Conservation (phyloP, 1,140 invertebrate species). For the Goniozus legneri region DNA sequence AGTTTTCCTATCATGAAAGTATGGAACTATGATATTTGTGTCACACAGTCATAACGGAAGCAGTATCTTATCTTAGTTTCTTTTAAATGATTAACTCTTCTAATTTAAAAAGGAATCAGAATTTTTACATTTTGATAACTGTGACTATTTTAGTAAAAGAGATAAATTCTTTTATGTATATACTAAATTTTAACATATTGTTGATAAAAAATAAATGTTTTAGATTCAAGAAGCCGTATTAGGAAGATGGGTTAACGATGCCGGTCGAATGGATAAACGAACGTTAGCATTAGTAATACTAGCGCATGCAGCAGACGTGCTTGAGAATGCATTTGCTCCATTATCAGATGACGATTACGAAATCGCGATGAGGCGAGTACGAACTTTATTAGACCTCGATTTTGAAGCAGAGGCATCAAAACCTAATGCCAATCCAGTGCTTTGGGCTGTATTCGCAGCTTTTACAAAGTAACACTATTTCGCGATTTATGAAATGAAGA, state of each 20-base stretch:
- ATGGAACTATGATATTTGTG: too few relatives aligned
- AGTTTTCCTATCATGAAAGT: too few relatives aligned
- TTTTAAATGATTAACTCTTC: too few relatives aligned
- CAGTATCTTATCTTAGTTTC: conserved; percentile 29
- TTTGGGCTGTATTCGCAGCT: conserved; percentile 98
- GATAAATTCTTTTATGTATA: conserved; percentile 11
- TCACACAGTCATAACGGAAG: too few relatives aligned
- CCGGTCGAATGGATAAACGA: conserved; percentile 94
- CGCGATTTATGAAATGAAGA: too few relatives aligned
- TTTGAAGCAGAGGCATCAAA: conserved; percentile 92
- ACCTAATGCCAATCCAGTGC: conserved; percentile 82
- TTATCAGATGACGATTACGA: conserved; percentile 99
- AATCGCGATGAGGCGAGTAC: conserved; percentile 93
- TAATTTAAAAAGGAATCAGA: too few relatives aligned
- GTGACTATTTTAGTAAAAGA: conserved; percentile 5
- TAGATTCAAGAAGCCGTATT: conserved; percentile 97
- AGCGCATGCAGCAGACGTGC: conserved; percentile 95
- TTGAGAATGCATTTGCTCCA: conserved; percentile 99
- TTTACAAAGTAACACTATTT: conserved; percentile 84
- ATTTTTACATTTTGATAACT: background rate
- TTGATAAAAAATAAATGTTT: too few relatives aligned
- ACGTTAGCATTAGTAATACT: conserved; percentile 90
- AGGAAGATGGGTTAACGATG: conserved; percentile 95
- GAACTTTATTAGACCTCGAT: conserved; percentile 93
- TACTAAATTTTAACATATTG: background rate